Evolutionary conservation across 2,113 vertebrate species (phyloP).

Genomic region (Murina feae): DNA sequence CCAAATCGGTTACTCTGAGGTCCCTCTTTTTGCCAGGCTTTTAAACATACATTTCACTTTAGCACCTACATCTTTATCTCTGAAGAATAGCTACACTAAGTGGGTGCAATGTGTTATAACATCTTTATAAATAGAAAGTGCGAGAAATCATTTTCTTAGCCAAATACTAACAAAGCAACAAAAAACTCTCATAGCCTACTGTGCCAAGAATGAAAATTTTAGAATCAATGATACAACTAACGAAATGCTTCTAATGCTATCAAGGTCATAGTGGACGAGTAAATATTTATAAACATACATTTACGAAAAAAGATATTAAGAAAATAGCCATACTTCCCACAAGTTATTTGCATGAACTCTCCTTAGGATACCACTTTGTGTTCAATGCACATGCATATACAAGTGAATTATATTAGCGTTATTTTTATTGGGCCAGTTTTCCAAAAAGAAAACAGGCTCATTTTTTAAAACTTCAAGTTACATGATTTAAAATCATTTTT

Average conservation of each 20-base stretch:
- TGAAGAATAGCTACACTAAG: slow-evolving; percentile 40
- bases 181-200: slow-evolving; percentile 41
- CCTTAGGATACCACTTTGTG: slow-evolving; percentile 22
- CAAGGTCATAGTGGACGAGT: slow-evolving; percentile 41
- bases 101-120: slow-evolving; percentile 39
- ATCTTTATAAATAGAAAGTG: slow-evolving; percentile 73
- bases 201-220: slow-evolving; percentile 62
- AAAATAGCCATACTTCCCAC: slow-evolving; percentile 60
- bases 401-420: slow-evolving; percentile 14
- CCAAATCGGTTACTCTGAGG: background rate
- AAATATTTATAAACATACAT: slow-evolving; percentile 61
- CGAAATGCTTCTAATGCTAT: slow-evolving; percentile 40
- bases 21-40: background rate
- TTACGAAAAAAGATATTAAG: slow-evolving; percentile 63
- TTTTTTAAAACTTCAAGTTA: slow-evolving; percentile 48
- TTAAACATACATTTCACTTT: slow-evolving; percentile 30
- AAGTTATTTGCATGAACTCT: slow-evolving; percentile 7
- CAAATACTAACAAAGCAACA: slow-evolving; percentile 46
- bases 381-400: slow-evolving; percentile 37
- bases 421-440: slow-evolving; percentile 45
- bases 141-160: slow-evolving; percentile 54
- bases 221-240: slow-evolving; percentile 48
- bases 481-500: slow-evolving; percentile 61
- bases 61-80: background rate
- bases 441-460: slow-evolving; percentile 63